Conservation (phyloP, 64 coral and sea anemone species). For the Montipora efflorescens region DNA sequence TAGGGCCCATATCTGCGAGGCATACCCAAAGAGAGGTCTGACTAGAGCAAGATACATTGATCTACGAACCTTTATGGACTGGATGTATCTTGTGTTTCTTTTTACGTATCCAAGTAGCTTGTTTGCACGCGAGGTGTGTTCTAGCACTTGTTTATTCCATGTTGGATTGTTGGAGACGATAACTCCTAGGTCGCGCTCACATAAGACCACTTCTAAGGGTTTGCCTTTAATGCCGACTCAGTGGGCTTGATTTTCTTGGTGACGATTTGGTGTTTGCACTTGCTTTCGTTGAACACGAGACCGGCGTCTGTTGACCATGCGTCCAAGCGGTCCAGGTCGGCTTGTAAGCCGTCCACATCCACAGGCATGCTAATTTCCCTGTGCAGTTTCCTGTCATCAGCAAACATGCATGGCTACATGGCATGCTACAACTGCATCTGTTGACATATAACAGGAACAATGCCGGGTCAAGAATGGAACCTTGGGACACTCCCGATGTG, state of each 20-base stretch:
- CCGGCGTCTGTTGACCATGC: neutral
- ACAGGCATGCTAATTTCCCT: neutral
- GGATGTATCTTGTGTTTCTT: constrained; percentile 60
- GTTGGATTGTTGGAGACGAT: constrained; percentile 61
- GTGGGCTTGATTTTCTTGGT: constrained; percentile 9
- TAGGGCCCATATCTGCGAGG: constrained; percentile 44
- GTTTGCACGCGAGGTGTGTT: constrained; percentile 60
- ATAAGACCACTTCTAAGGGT: neutral
- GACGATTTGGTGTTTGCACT: no score
- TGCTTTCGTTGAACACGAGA: neutral
- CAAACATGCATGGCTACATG: neutral
- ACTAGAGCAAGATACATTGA: constrained; percentile 58
- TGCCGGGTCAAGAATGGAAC: no score
- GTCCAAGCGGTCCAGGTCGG: constrained; percentile 1
- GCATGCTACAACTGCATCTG: neutral
- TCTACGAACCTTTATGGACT: neutral
- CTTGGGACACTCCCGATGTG: no score
- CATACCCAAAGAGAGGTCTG: constrained; percentile 39
- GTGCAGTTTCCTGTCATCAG: neutral
- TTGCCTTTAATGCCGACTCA: constrained; percentile 18
- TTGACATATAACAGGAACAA: no score
- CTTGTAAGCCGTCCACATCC: neutral
- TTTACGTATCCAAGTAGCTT: constrained; percentile 58
- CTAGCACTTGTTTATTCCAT: constrained; percentile 65
- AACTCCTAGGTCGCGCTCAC: constrained; percentile 66